Base-by-base conservation (phyloP, 2,797 vertebrate genomes). In the Enteromius paludinosus region DNA sequence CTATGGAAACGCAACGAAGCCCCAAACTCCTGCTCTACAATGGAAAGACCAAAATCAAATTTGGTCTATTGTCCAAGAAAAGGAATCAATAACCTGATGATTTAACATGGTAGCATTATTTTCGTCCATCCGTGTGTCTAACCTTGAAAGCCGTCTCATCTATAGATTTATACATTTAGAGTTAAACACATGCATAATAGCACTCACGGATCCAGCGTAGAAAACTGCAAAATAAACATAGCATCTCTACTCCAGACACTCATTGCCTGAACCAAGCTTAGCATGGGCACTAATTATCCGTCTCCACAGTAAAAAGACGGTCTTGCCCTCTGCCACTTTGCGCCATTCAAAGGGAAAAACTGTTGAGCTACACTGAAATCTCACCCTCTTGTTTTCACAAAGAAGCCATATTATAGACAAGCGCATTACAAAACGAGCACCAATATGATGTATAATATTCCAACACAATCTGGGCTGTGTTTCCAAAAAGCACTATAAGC, bases 21-120 rank as follows among this genome's bases (percentile, higher is more conserved):
- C 62, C 52, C 33, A 82, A 65, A 82, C 71, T 47, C 47, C 30
- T 56, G 47, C 25, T 20, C 47, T 71, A 66, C 59, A 64, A 54
- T 52, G 79, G 33, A 82, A 38, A 30, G 23, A 66, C 79, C 70
- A 74, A 82, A 82, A 66, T 82, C 33, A 74, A 73, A 74, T 43
- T 41, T 56, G 61, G 61, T 82, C 30, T 82, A 82, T 75, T 66
- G 47, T 82, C 71, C 61, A 56, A 74, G 61, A 47, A 25, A 68
- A 25, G 12, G 35, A 82, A 82, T 75, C 71, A 66, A 82, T 82
- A 66, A 30, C 10, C 47, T 66, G 65, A 81, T 56, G 77, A 52
- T 75, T 30, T 41, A 75, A 65, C 68, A 81, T 11, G n/a, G 45
- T 52, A 74, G 33, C 54, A 80, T 82, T 75, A 74, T 70, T 77